phyloP scores from a whole-genome alignment of 1,140 invertebrate genomes.

The Diorhabda elongata region DNA sequence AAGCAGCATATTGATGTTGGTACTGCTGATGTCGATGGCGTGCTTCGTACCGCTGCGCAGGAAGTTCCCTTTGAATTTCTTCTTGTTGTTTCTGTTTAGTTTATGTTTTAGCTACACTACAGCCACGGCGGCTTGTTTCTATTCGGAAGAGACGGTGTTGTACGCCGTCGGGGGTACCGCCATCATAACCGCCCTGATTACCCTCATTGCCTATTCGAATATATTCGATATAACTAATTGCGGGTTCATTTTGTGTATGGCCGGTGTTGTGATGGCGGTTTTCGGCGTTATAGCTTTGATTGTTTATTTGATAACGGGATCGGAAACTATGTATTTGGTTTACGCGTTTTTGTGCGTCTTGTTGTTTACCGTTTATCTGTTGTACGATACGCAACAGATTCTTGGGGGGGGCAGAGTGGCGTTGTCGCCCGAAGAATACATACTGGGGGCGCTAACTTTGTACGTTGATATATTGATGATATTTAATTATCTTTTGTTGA shows the following conservation, averaged over 20 bases:
- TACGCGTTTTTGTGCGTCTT: slow-evolving; percentile 18
- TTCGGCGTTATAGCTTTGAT: slow-evolving; percentile 29
- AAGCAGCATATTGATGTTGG: slow-evolving; percentile 4
- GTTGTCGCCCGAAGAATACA: slow-evolving; percentile 39
- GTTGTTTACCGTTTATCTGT: slow-evolving; percentile 27
- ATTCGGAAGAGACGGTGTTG: slow-evolving; percentile 19
- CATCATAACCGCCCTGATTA: slow-evolving; percentile 24
- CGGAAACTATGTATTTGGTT: slow-evolving; percentile 21
- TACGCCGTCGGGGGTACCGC: slow-evolving; percentile 26
- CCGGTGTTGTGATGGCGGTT: slow-evolving; percentile 23
- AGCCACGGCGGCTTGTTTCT: slow-evolving; percentile 6
- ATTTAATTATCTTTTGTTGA: slow-evolving; percentile 29
- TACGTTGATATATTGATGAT: slow-evolving; percentile 39
- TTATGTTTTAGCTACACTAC: slow-evolving; percentile 28
- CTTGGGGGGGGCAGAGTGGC: slow-evolving; percentile 34
- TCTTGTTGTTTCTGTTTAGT: slow-evolving; percentile 31
- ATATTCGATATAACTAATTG: slow-evolving; percentile 36
- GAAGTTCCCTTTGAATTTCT: slow-evolving; percentile 32
- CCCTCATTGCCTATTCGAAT: slow-evolving; percentile 31
- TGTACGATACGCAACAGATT: slow-evolving; percentile 39
- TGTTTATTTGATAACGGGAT: slow-evolving; percentile 20
- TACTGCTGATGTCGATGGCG: slow-evolving; percentile 20
- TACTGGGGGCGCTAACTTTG: slow-evolving; percentile 33
- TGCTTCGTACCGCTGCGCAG: slow-evolving; percentile 23
- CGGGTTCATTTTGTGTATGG: slow-evolving; percentile 5